Base-by-base conservation (phyloP, 2,113 vertebrate species). In the Pygoscelis adeliae region DNA sequence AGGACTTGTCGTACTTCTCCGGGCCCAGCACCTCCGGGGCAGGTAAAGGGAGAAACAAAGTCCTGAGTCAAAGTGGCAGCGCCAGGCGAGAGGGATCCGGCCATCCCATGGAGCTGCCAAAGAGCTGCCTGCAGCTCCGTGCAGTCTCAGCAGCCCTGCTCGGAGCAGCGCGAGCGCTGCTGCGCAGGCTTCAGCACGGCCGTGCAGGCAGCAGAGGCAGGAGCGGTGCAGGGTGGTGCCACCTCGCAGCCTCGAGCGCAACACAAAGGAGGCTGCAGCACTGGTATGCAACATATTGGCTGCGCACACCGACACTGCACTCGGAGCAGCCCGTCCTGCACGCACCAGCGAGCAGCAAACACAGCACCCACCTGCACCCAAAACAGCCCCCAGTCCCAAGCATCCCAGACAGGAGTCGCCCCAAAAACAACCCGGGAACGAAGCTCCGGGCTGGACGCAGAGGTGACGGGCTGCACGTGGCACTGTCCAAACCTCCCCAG, bases 1-100 rank as follows among this genome's bases (percentile, higher is more conserved):
- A 99, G 77, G 99, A 99, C 96, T 99, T 99, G 98, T 99, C 99
- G 22, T 99, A 99, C 94, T 99, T 99, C 98, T 99, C 99, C 2
- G 99, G 99, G 50, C 99, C 99, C 89, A 99, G 98, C 86, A 99
- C 99, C 96, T 99, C 99, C 1, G 99, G 99, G 95, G 99, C 99
- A 99, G 97, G 73, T 4, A 34, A 65, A 63, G 44, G 80, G 36
- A 92, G 30, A 74, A 55, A 36, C 10, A 29, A 65, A 82, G 21
- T 2, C 77, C 59, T 17, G 21, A 90, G 73, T 34, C 34, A 8
- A 26, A 11, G 83, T 0, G 8, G 22, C 61, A 89, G 66, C 19
- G 15, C 9, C 0, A 1, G 13, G 18, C 4, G 4, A 70, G 66
- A 42, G 34, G 42, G 76, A 32, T 20, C 56, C 1, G 47, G 14